Conservation (phyloP, 2,797 vertebrate genomes). For the Poeciliopsis presidionis region DNA sequence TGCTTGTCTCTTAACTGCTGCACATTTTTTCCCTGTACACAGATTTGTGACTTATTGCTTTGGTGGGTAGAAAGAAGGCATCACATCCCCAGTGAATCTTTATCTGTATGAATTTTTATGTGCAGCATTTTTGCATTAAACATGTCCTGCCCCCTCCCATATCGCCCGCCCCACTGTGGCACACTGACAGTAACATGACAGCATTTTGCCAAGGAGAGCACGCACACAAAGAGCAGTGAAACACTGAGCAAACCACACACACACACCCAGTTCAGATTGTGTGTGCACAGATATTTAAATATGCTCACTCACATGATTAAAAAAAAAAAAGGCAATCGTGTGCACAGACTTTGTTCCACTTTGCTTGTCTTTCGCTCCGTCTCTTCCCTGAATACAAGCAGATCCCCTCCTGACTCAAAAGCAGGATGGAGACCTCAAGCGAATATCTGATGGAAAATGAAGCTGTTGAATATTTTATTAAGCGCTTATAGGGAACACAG, state of each 20-base stretch:
- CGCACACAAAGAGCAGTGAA: slow-evolving; percentile 1
- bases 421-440: slow-evolving; percentile 27
- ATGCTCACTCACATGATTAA: slow-evolving; percentile 11
- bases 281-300: slow-evolving; percentile 16
- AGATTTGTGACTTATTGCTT: slow-evolving; percentile 60
- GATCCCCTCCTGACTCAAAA: slow-evolving; percentile 21
- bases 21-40: slow-evolving; percentile 26
- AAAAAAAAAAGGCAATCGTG: slow-evolving; percentile 1
- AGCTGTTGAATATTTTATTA: slow-evolving; percentile 70
- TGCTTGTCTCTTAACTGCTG: slow-evolving; percentile 28
- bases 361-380: slow-evolving; percentile 13
- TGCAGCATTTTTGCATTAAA: slow-evolving; percentile 59
- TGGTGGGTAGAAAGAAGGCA: slow-evolving; percentile 2
- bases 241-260: slow-evolving; percentile 12
- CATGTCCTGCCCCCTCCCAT: slow-evolving; percentile 4
- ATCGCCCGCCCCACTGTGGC: slow-evolving; percentile 37
- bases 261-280: slow-evolving; percentile 33
- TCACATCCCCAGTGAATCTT: slow-evolving; percentile 41
- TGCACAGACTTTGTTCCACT: slow-evolving; percentile 14
- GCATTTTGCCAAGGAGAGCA: slow-evolving; percentile 46
- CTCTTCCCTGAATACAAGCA: slow-evolving; percentile 42
- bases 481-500: slow-evolving; percentile 50
- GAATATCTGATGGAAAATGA: slow-evolving; percentile 45
- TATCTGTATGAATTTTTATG: slow-evolving; percentile 54
- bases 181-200: slow-evolving; percentile 55